Conservation (phyloP, 2,888 invertebrate genomes). For the Sycophila texana region DNA sequence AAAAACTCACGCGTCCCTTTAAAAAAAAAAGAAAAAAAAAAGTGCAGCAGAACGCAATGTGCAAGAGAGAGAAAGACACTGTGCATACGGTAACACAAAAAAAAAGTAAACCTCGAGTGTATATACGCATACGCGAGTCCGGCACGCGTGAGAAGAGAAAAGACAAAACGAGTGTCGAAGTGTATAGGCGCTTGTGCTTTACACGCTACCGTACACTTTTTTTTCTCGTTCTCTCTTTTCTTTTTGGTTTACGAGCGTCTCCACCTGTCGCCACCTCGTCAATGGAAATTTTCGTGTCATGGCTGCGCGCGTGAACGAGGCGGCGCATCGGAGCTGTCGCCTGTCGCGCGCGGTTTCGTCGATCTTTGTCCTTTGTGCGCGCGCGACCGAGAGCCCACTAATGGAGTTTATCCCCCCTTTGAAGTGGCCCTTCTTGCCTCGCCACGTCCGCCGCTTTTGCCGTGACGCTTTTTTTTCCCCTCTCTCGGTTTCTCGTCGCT, state of each 20-base stretch:
- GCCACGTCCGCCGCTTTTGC: neutral
- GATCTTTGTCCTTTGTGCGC: slow-evolving; percentile 2
- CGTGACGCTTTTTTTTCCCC: neutral
- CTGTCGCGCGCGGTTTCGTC: slow-evolving; percentile 2
- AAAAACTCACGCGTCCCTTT: slow-evolving; percentile 30
- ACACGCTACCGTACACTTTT: neutral
- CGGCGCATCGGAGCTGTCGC: slow-evolving; percentile 1
- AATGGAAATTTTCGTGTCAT: slow-evolving; percentile 13
- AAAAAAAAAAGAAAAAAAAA: too few species aligned
- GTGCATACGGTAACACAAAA: neutral
- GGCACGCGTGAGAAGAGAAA: neutral
- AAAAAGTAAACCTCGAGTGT: neutral
- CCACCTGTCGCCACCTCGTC: neutral
- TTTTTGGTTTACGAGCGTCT: neutral
- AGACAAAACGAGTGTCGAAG: slow-evolving; percentile 5
- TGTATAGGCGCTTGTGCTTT: neutral
- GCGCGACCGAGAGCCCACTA: slow-evolving; percentile 8
- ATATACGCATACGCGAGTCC: neutral
- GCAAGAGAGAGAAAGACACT: neutral
- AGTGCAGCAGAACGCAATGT: neutral
- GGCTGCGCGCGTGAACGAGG: too few species aligned
- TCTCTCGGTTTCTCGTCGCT: neutral
- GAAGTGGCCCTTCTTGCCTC: slow-evolving; percentile 10
- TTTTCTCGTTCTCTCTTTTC: neutral
- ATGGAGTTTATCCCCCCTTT: slow-evolving; percentile 45